phyloP scores from a whole-genome alignment of 1,140 invertebrate genomes.

The Eriosoma lanigerum region DNA sequence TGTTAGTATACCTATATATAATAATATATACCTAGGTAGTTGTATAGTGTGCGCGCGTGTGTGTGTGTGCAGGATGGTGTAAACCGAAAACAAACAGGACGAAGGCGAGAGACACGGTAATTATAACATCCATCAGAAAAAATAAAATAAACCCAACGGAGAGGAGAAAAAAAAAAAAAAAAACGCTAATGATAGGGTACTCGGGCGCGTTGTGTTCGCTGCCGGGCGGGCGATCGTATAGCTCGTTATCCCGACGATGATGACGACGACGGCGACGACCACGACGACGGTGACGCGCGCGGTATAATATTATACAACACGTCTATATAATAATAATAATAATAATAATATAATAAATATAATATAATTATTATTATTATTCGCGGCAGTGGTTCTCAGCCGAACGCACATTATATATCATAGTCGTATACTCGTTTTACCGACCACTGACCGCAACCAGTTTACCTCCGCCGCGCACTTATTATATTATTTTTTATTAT shows the following conservation, averaged over 20 bases:
- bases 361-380: neutral
- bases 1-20: too few species aligned
- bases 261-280: neutral
- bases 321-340: neutral
- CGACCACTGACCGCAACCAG: constrained; percentile 41
- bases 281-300: neutral
- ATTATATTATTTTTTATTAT: constrained; percentile 30
- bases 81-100: constrained; percentile 51
- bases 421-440: neutral
- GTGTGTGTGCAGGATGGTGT: constrained; percentile 18
- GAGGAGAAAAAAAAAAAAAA: neutral
- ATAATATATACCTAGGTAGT: too few species aligned
- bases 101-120: constrained; percentile 48
- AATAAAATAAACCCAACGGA: neutral
- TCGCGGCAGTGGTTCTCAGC: constrained; percentile 34
- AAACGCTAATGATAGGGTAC: constrained; percentile 50
- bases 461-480: constrained; percentile 14
- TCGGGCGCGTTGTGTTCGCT: neutral
- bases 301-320: too few species aligned
- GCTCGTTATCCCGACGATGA: constrained; percentile 41
- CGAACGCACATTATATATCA: too few species aligned
- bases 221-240: constrained; percentile 1
- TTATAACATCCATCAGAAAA: constrained; percentile 45
- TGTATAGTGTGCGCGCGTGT: too few species aligned
- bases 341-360: constrained; percentile 12